Evolutionary conservation across 2,113 vertebrate species (phyloP), one percentile per base, ranked within the genome.

Genomic region (Platycercus adscitus): DNA sequence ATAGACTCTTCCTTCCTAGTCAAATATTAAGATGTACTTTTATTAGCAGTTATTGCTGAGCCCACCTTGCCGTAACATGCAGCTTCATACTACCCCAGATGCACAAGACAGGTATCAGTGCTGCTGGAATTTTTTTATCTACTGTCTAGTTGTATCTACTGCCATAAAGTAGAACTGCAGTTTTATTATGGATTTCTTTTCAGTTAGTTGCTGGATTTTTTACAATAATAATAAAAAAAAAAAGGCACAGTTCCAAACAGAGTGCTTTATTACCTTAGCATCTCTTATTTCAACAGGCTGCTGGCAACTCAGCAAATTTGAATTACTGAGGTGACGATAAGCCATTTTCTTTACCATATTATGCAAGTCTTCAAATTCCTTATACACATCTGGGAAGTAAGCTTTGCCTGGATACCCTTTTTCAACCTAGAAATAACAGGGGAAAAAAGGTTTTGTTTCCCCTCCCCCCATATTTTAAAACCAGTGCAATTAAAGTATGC

Each of bases 321-420:
- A 96, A 63, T 97, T 97, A 65, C 71, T 73, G 81, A 99, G 98
- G 97, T 99, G 98, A 47, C 99, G 99, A 65, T 98, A 98, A 81
- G 98, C 99, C 86, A 99, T 98, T 88, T 98, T 98, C 95, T 98
- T 98, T 71, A 99, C 98, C 94, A 98, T 98, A 52, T 92, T 94
- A 90, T 99, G 99, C 77, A 99, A 95, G 68, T 98, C 98, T 97
- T 99, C 99, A 86, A 99, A 99, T 92, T 99, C 99, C 35, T 96
- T 98, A 71, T 99, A 99, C 13, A 99, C 98, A 53, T 99, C 98
- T 47, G 99, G 98, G 94, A 99, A 99, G 49, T 96, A 96, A 49
- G 98, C 97, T 88, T 97, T 98, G 49, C 96, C 92, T 4, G 96
- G 95, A 55, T 97, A 96, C 6, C 97, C 97, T 17, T 98, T 98